These are phyloP conservation scores for Drosophila pseudotakahashii DNA, from an alignment of 2,888 invertebrate genomes.

Conservation along the genomic window DNA sequence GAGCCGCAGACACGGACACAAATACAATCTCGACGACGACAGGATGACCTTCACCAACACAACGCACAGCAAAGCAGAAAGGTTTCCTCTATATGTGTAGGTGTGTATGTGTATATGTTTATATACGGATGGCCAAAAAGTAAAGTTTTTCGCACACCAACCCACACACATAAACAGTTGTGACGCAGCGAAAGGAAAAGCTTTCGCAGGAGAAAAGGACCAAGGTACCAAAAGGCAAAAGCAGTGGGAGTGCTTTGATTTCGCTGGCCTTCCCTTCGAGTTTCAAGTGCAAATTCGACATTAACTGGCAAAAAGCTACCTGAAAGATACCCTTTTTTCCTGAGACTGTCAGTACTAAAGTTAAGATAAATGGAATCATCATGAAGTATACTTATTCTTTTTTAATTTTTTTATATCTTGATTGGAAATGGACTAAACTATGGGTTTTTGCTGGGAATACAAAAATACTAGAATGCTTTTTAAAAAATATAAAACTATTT, in stretches of 20 bases:
- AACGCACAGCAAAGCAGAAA: constrained; percentile 53
- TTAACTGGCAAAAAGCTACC: constrained; percentile 61
- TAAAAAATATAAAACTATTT: no score
- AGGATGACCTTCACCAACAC: constrained; percentile 81
- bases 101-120: constrained; percentile 40
- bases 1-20: constrained; percentile 20
- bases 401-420: no score
- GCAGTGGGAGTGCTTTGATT: constrained; percentile 57
- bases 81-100: constrained; percentile 10
- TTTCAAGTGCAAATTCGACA: constrained; percentile 78
- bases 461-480: no score
- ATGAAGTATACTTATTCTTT: no score
- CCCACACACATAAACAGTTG: constrained; percentile 38
- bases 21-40: constrained; percentile 63
- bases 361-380: background rate
- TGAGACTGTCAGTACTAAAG: background rate
- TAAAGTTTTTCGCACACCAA: constrained; percentile 59
- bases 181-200: constrained; percentile 60
- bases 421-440: no score
- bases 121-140: constrained; percentile 55
- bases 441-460: no score
- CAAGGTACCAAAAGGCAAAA: constrained; percentile 21
- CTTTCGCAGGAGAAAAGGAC: constrained; percentile 39
- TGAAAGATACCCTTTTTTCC: constrained; percentile 5
- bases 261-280: constrained; percentile 49